Evolutionary conservation across 1,140 invertebrate genomes (phyloP).

Genomic region (Zaprionus inermis): DNA sequence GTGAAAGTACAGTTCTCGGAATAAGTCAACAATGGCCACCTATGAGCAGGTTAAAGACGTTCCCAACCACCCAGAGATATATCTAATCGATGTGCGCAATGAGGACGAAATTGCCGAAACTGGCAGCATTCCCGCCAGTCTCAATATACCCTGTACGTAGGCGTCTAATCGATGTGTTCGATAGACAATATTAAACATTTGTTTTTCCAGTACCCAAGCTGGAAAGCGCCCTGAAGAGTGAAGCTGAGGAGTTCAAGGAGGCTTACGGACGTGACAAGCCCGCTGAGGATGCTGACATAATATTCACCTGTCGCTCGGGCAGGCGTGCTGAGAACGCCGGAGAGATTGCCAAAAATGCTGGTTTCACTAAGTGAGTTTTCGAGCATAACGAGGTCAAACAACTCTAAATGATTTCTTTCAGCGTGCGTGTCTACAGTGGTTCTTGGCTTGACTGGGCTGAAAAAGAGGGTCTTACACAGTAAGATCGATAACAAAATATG

Average conservation of each 20-base stretch:
- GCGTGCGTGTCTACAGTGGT: constrained; percentile 94
- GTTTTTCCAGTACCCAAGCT: constrained; percentile 83
- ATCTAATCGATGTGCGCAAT: constrained; percentile 89
- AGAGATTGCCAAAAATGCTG: constrained; percentile 84
- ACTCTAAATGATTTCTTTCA: constrained; percentile 84
- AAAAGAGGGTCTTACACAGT: constrained; percentile 64
- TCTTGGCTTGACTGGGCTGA: constrained; percentile 91
- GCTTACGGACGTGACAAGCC: constrained; percentile 85
- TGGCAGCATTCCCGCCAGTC: constrained; percentile 88
- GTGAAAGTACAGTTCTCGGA: constrained; percentile 31
- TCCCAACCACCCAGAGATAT: constrained; percentile 81
- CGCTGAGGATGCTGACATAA: constrained; percentile 83
- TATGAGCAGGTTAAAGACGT: constrained; percentile 85
- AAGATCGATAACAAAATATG: background rate
- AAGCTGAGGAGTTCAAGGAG: constrained; percentile 84
- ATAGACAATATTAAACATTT: background rate
- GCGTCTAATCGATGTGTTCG: background rate
- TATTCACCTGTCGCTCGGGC: constrained; percentile 86
- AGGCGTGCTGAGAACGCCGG: constrained; percentile 84
- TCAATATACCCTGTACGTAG: constrained; percentile 89
- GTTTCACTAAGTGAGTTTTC: constrained; percentile 84
- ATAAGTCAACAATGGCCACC: constrained; percentile 70
- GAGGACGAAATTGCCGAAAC: constrained; percentile 87
- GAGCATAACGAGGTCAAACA: background rate
- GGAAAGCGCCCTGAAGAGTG: constrained; percentile 80